Conservation (phyloP, 2,797 vertebrate genomes). For the Buceros bicornis region DNA sequence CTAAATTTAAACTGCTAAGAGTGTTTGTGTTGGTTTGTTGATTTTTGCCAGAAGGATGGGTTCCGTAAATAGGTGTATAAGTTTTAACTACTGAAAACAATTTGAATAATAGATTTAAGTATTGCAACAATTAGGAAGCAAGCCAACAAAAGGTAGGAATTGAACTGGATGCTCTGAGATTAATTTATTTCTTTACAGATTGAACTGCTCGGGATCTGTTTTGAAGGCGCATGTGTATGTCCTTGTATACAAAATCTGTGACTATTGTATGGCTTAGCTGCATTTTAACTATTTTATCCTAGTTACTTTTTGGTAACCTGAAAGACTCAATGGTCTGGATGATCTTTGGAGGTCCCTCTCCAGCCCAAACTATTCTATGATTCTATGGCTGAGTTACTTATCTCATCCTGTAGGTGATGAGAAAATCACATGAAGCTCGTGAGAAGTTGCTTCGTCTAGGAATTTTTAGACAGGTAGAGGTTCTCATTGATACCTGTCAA, state of each 20-base stretch:
- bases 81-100: not conserved
- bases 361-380: not conserved
- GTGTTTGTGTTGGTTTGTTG: too few relatives aligned
- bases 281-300: not conserved
- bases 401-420: slow-evolving; percentile 88
- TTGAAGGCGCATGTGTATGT: accelerated
- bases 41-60: not conserved
- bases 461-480: slow-evolving; percentile 94
- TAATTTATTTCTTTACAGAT: not conserved
- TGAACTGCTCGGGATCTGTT: not conserved
- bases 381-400: not conserved
- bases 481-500: slow-evolving; percentile 93
- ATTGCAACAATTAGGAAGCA: not conserved
- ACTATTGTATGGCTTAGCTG: not conserved
- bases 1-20: not conserved
- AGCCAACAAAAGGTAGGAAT: not conserved
- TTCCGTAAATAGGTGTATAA: not conserved
- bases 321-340: not conserved
- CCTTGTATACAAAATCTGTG: not conserved
- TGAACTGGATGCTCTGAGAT: not conserved
- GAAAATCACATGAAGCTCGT: slow-evolving; percentile 90
- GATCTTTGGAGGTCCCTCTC: not conserved
- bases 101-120: not conserved
- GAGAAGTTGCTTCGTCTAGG: slow-evolving; percentile 91
- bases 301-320: not conserved